Evolutionary conservation across 2,888 invertebrate genomes (phyloP).

Genomic region (Heteropelma amictum): DNA sequence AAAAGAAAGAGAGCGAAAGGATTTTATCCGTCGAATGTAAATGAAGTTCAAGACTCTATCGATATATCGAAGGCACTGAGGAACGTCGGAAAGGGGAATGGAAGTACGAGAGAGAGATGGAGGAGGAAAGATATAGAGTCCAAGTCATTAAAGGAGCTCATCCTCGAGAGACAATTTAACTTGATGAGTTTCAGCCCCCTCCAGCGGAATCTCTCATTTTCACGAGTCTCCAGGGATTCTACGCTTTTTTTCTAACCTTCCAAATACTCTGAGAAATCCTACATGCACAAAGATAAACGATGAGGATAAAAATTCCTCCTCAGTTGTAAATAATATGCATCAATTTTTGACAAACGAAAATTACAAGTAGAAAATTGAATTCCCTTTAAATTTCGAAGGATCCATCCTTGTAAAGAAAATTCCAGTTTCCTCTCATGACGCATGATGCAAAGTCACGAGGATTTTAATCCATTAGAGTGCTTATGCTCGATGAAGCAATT

Average conservation of each 20-base stretch:
- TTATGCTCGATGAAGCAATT: background rate
- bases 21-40: constrained; percentile 43
- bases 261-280: constrained; percentile 33
- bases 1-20: constrained; percentile 1
- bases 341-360: no score
- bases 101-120: constrained; percentile 9
- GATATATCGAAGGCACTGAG: no score
- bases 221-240: constrained; percentile 50
- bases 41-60: constrained; percentile 33
- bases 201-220: constrained; percentile 20
- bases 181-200: constrained; percentile 71
- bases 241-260: constrained; percentile 57
- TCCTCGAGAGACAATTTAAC: constrained; percentile 76
- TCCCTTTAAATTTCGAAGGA: no score
- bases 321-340: constrained; percentile 15
- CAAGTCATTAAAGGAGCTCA: constrained; percentile 77
- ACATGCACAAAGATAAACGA: background rate
- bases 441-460: no score
- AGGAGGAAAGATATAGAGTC: constrained; percentile 55
- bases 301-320: constrained; percentile 3
- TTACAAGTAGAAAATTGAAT: no score
- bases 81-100: constrained; percentile 20
- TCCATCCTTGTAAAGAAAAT: no score
- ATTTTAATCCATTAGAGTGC: no score
- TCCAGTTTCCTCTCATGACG: no score